phyloP scores from a whole-genome alignment of 2,113 vertebrate genomes.

The Orcinus orca region DNA sequence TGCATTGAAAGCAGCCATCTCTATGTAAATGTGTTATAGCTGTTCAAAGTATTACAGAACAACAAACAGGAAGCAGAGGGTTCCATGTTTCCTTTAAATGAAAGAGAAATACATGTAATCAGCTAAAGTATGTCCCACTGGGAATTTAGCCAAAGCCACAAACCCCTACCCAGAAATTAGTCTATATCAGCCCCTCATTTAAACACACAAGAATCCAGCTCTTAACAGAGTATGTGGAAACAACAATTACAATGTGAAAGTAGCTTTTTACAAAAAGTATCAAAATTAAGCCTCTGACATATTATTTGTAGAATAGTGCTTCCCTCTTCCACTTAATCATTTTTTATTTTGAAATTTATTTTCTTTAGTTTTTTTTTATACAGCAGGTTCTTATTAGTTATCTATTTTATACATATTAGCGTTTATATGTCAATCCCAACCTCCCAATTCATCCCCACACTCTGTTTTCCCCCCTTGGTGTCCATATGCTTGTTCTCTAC shows the following conservation, averaged over 20 bases:
- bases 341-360: no score
- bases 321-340: background rate
- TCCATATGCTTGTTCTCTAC: no score
- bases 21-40: background rate
- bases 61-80: slow-evolving; percentile 3
- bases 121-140: slow-evolving; percentile 7
- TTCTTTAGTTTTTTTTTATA: no score
- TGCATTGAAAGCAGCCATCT: background rate
- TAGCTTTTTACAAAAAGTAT: background rate
- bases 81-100: slow-evolving; percentile 37
- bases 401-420: no score
- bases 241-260: slow-evolving; percentile 2
- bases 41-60: background rate
- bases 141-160: background rate
- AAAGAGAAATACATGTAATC: slow-evolving; percentile 31
- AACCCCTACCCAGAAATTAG: slow-evolving; percentile 21
- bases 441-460: no score
- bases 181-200: background rate
- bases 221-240: background rate
- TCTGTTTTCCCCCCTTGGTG: no score
- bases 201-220: background rate
- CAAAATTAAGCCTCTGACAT: slow-evolving; percentile 23
- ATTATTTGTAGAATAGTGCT: background rate
- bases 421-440: no score
- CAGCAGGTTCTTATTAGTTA: no score